Conservation (phyloP, 2,113 vertebrate species). For the Ornithorhynchus anatinus region DNA sequence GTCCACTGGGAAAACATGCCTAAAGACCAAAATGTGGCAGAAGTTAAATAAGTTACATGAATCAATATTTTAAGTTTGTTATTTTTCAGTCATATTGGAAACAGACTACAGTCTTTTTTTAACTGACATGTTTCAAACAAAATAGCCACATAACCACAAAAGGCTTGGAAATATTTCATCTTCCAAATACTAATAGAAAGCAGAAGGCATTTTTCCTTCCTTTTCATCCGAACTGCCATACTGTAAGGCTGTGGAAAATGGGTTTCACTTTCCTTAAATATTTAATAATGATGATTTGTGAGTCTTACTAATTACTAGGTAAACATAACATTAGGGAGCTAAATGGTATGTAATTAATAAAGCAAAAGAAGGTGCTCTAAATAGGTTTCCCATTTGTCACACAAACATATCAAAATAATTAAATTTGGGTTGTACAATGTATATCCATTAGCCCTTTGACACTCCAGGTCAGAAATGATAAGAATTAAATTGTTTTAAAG, state of each 20-base stretch:
- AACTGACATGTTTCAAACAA: too few species aligned
- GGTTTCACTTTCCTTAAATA: conserved; percentile 47
- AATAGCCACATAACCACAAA: neutral
- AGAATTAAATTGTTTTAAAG: conserved; percentile 8
- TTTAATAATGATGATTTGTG: conserved; percentile 59
- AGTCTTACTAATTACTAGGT: conserved; percentile 58
- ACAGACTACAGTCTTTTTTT: neutral
- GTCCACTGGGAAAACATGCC: too few species aligned
- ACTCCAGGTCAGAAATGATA: neutral
- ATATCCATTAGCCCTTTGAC: conserved; percentile 17
- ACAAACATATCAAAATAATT: conserved; percentile 41
- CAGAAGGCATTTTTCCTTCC: too few species aligned
- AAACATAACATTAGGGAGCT: conserved; percentile 60
- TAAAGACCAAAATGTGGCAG: too few species aligned
- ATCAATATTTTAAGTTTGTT: too few species aligned
- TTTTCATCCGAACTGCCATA: neutral
- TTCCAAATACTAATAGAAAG: too few species aligned
- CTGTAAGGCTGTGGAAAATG: conserved; percentile 5
- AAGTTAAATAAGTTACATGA: too few species aligned
- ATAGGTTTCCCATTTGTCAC: conserved; percentile 29
- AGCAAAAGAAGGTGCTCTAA: conserved; percentile 35
- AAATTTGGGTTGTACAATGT: conserved; percentile 24
- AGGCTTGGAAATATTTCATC: neutral
- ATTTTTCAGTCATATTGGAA: too few species aligned
- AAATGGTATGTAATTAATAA: conserved; percentile 62